A percentile compares a stretch with the other conserved stretches of the same genome.
Conservation (phyloP, 2,113 vertebrate species). For the Malurus cyaneus region DNA sequence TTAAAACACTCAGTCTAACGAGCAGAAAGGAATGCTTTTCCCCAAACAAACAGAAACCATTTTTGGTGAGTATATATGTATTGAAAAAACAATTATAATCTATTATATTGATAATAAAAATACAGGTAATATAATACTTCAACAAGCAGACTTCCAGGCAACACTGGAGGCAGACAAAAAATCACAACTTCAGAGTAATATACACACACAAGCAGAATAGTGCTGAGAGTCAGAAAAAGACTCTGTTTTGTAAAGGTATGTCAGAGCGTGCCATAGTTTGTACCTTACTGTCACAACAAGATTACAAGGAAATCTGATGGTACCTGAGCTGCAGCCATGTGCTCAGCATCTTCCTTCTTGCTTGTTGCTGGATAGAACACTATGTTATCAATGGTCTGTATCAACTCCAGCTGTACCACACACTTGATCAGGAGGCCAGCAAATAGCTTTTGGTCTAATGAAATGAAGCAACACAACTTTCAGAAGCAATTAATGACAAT, state of each 20-base stretch:
- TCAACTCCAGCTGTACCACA: conserved; percentile 95
- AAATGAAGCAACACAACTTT: conserved; percentile 17
- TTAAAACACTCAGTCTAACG: background rate
- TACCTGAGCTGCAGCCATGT: conserved; percentile 96
- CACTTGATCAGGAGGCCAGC: conserved; percentile 96
- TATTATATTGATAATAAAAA: background rate
- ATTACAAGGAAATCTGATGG: background rate
- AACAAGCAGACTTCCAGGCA: background rate
- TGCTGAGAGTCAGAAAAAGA: background rate
- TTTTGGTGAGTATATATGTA: background rate
- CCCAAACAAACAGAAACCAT: background rate
- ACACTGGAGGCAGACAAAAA: background rate
- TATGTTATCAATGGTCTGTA: conserved; percentile 97
- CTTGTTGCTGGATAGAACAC: conserved; percentile 96
- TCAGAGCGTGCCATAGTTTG: background rate
- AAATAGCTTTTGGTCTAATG: conserved; percentile 92
- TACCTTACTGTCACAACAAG: background rate
- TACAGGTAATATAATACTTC: background rate
- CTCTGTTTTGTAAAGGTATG: background rate
- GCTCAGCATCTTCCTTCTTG: conserved; percentile 96
- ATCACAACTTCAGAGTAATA: background rate
- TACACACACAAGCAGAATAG: background rate
- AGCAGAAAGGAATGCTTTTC: background rate
- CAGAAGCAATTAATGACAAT: background rate
- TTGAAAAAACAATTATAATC: background rate